phyloP scores from a whole-genome alignment of 2,888 invertebrate genomes.

The Lasioglossum marginatum region DNA sequence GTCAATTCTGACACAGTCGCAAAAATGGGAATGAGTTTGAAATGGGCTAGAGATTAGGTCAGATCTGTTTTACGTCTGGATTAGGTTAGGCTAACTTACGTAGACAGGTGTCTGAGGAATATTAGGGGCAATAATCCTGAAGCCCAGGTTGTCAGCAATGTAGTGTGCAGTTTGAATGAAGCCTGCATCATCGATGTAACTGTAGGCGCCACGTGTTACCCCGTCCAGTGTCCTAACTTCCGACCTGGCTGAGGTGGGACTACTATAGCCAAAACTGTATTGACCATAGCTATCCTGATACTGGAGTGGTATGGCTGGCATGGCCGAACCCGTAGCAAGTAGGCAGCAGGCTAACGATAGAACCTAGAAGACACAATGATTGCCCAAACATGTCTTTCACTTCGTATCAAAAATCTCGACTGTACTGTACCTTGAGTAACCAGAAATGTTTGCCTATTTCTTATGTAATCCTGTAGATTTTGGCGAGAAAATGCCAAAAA shows the following conservation, averaged over 20 bases:
- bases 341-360: constrained; percentile 50
- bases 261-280: constrained; percentile 84
- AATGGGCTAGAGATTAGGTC: background rate
- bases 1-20: no score
- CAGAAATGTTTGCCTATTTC: no score
- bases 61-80: background rate
- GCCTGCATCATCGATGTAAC: no score
- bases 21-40: no score
- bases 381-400: background rate
- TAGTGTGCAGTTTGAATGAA: no score
- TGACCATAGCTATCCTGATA: constrained; percentile 84
- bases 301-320: constrained; percentile 65
- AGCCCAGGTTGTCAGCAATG: constrained; percentile 85
- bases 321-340: constrained; percentile 55
- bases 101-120: constrained; percentile 81
- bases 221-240: constrained; percentile 84
- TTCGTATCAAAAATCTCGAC: background rate
- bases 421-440: no score
- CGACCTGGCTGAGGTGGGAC: constrained; percentile 78
- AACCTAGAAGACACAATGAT: background rate
- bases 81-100: constrained; percentile 40
- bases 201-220: constrained; percentile 83
- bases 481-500: no score
- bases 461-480: no score
- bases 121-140: constrained; percentile 84